Evolutionary conservation across 2,888 invertebrate species (phyloP), one percentile per base, ranked within the genome.

Genomic region (Priocnemis perturbator): DNA sequence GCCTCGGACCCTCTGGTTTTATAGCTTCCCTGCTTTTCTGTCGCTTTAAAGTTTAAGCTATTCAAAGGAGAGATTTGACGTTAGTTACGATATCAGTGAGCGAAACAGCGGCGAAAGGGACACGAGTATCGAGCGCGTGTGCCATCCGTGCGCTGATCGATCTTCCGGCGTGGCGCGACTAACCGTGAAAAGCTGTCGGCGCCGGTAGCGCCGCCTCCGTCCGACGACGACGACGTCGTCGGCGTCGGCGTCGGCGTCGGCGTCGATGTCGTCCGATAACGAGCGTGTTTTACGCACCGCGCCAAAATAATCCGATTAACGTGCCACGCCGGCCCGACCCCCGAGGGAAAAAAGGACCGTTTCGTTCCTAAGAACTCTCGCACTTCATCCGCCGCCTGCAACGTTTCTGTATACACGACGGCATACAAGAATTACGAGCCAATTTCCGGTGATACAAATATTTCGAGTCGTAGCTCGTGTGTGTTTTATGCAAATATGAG

Each of bases 271-370:
- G 71, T 69, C 74, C 71, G 76, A 70, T 81, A 81, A 76, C 69
- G 65, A 76, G 71, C 71, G 64, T 68, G 76, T 81, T 81, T 83
- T 81, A 82, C 80, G 76, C 79, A 76, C 76, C 73, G 62, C 73
- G 71, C 74, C 55, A 79, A 83, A 82, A 79, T 83, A 83, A 82
- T 83, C 79, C 71, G 82, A 81, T 83, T 81, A 78, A 50, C 64
- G 58, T 61, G 65, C 64, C 68, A 70, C 59, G 65, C 73, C 48
- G 61, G 52, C 23, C 55, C 56, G 67, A 9, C 37, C 37, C 2
- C 61, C 21, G 69, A 68, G 67, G 64, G 44, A 64, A 47, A 59
- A 17, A 37, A 9, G n/a, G n/a, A 44, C 45, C 47, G n/a, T 19
- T 45, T 59, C 59, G 45, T 47, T 45, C 59, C 19, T 45, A 47